Evolutionary conservation across 2,113 vertebrate species (phyloP).

Genomic region (Notiomystis cincta): DNA sequence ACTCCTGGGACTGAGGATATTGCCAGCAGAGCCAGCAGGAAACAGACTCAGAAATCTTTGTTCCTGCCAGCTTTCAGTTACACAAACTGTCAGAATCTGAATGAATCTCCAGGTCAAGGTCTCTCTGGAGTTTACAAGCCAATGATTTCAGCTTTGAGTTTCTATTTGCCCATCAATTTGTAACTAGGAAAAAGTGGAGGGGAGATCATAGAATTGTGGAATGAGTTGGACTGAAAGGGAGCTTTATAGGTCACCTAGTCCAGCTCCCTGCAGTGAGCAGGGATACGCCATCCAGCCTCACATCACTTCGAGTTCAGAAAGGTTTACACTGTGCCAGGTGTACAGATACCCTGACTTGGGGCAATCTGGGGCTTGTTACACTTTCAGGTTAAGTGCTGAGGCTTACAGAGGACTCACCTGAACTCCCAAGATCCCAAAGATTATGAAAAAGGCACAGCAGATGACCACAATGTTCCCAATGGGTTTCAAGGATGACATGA

Average conservation of each 20-base stretch:
- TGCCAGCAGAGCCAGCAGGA: neutral
- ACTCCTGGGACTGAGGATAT: neutral
- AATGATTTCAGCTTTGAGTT: neutral
- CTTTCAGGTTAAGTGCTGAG: neutral
- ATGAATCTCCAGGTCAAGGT: neutral
- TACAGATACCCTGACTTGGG: neutral
- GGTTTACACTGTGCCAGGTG: neutral
- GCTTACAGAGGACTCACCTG: constrained; percentile 80
- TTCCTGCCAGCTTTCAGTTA: neutral
- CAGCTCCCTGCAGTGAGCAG: neutral
- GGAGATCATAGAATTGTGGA: neutral
- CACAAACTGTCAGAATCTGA: neutral
- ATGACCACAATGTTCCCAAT: constrained; percentile 99
- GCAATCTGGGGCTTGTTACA: rapidly evolving
- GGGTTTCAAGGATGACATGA: constrained; percentile 98
- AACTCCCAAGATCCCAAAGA: constrained; percentile 97
- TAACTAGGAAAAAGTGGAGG: neutral
- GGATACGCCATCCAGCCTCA: neutral
- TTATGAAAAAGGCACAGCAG: constrained; percentile 99
- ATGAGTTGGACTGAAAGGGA: neutral
- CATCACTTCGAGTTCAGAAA: neutral
- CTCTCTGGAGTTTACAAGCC: neutral
- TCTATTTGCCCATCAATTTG: neutral
- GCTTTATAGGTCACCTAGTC: neutral
- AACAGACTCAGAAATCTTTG: neutral